These are phyloP conservation scores for Ischnura elegans DNA, from an alignment of 2,888 invertebrate genomes.

Conservation along the genomic window DNA sequence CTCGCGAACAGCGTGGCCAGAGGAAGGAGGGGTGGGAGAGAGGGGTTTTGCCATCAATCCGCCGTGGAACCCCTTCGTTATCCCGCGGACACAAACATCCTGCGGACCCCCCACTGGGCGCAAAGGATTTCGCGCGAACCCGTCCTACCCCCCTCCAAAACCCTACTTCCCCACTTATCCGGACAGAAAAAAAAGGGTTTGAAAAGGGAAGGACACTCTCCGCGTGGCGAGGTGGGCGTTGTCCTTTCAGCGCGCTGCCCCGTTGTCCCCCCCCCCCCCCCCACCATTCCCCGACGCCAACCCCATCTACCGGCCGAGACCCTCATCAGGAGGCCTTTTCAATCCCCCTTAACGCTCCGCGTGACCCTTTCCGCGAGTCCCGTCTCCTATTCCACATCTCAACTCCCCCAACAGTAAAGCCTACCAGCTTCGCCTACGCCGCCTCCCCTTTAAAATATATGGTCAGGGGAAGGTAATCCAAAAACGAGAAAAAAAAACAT, in stretches of 20 bases:
- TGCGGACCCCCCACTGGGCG: neutral
- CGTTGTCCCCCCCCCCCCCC: too few species aligned
- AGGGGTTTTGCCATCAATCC: neutral
- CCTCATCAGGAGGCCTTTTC: neutral
- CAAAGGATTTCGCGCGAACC: neutral
- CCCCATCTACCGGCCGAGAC: neutral
- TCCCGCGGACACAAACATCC: neutral
- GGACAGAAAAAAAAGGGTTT: neutral
- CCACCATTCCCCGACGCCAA: neutral
- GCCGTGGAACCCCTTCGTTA: neutral
- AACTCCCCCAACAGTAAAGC: neutral
- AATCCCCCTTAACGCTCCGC: constrained; percentile 5
- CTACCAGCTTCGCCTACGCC: neutral
- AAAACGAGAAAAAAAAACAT: neutral
- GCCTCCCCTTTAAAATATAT: constrained; percentile 6
- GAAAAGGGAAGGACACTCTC: neutral
- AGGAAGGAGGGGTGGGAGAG: neutral
- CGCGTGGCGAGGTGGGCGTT: neutral
- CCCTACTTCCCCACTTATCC: neutral
- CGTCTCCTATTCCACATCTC: neutral
- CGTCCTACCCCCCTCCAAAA: neutral
- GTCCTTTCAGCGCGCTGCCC: neutral
- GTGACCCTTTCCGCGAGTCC: neutral
- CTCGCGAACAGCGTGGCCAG: too few species aligned
- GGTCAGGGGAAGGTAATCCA: neutral